Base-by-base conservation (phyloP, 2,888 invertebrate genomes). In the Apamea anceps region DNA sequence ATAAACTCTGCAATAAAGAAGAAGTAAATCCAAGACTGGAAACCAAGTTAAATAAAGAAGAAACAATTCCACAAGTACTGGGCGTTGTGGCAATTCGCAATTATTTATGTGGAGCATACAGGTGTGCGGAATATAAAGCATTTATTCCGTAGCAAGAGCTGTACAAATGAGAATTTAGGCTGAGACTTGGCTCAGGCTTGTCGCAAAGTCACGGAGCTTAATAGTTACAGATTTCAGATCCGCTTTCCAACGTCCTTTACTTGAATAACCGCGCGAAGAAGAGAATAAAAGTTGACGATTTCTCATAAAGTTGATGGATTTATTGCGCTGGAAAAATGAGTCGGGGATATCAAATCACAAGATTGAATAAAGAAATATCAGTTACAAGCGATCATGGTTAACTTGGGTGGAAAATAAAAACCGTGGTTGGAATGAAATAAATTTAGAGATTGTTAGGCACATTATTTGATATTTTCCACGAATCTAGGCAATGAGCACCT, bases 21-120 rank as follows among this genome's bases (percentile, higher is more conserved):
- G 71, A 84, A 78, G 65, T 74, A 79, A 79, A 75, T 67, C 82
- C 63, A 66, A 70, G 66, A 37, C 70, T 80, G 62, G 70, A 60
- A 73, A 72, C 80, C 21, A 70, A 81, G 63, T 80, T 70, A 75
- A 77, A 82, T 73, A 77, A 81, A 77, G 84, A 84, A 82, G 68
- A 84, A 85, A 82, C 79, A 80, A 86, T 85, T 81, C 78, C 74
- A 81, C 79, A 84, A 87, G 85, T 87, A 85, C 79, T 74, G 81
- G 77, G 75, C 77, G 82, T 80, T 79, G 82, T 81, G 80, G 88
- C 85, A 85, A 88, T 84, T 80, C 73, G 75, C 85, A 87, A 90
- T 90, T 89, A 91, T 89, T 89, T 89, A 89, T 89, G 87, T 84
- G 81, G 77, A 87, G 86, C 84, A 82, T 85, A 88, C 91, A 92